Evolutionary conservation across 92 coral and sea anemone genomes (phyloP), one percentile per base, ranked within the genome.

Genomic region (Isaurus tuberculatus): DNA sequence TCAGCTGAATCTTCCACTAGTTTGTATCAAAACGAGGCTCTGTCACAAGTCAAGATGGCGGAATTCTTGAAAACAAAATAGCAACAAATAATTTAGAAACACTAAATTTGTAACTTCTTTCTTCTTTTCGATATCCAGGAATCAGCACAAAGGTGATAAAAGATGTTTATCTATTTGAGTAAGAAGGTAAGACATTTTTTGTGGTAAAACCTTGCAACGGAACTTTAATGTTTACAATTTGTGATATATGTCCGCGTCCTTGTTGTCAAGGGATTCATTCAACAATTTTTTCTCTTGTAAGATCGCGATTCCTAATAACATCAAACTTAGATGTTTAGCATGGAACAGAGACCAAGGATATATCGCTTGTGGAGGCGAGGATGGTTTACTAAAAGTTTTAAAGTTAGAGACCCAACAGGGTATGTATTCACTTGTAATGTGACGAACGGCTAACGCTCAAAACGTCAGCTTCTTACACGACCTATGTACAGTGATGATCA

Each of bases 231-330:
- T 77, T 77, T 77, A 77, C 82, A 53, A n/a, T 33, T 77, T 70
- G 68, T 53, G 82, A 77, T 77, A 32, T 28, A 10, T 46, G 82
- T 43, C 67, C 32, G 63, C 25, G 63, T 77, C 9, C 51, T 53
- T 58, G 82, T 77, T 77, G 82, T 77, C 82, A 77, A 57, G 82
- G 82, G 70, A 29, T 37, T 58, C 5, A 44, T 25, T 2, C 27
- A 81, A 30, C 17, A 10, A 63, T 55, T 6, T 44, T 31, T 11
- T 73, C 26, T 42, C 25, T 81, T 72, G 72, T 25, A 88, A 95
- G 98, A 95, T 95, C 70, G 98, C 98, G 16, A 95, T 95, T 65
- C 98, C 98, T n/a, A 95, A 95, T 70, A 95, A 92, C 72, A 92
- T 94, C 63, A 90, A 88, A 86, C 86, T 95, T 69, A 84, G 94